phyloP scores from a whole-genome alignment of 2,888 invertebrate genomes.

The Eumacrocentrus americanus region DNA sequence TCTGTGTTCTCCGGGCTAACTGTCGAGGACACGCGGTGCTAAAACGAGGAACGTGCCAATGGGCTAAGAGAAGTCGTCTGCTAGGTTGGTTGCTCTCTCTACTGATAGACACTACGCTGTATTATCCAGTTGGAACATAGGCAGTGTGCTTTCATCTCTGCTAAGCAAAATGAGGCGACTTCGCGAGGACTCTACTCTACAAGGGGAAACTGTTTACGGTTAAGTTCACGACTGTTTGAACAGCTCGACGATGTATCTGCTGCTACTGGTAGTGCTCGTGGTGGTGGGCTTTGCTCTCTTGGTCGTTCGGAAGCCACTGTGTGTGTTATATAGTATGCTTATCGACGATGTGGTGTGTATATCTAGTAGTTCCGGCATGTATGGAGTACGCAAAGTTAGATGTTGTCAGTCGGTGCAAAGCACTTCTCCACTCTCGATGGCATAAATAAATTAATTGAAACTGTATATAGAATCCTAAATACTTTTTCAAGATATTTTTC shows the following conservation, averaged over 20 bases:
- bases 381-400: slow-evolving; percentile 2
- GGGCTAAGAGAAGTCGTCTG: slow-evolving; percentile 1
- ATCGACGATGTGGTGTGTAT: slow-evolving; percentile 1
- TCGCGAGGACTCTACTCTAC: slow-evolving; percentile 25
- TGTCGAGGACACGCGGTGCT: slow-evolving; percentile 6
- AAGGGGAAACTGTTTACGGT: slow-evolving; percentile 40
- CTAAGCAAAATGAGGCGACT: slow-evolving; percentile 33
- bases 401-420: no score
- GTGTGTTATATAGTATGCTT: slow-evolving; percentile 9
- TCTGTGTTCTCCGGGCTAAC: slow-evolving; percentile 2
- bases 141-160: slow-evolving; percentile 8
- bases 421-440: no score
- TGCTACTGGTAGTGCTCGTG: no score
- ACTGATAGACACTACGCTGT: not conserved
- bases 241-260: slow-evolving; percentile 34
- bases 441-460: no score
- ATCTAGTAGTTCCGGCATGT: not conserved
- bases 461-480: no score
- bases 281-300: slow-evolving; percentile 24
- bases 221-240: slow-evolving; percentile 41
- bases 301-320: slow-evolving; percentile 22
- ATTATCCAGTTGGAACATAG: not conserved
- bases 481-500: no score
- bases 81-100: not conserved
- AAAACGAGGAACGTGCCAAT: slow-evolving; percentile 24